phyloP scores from a whole-genome alignment of 2,888 invertebrate genomes.

The Lacanobia oleracea region DNA sequence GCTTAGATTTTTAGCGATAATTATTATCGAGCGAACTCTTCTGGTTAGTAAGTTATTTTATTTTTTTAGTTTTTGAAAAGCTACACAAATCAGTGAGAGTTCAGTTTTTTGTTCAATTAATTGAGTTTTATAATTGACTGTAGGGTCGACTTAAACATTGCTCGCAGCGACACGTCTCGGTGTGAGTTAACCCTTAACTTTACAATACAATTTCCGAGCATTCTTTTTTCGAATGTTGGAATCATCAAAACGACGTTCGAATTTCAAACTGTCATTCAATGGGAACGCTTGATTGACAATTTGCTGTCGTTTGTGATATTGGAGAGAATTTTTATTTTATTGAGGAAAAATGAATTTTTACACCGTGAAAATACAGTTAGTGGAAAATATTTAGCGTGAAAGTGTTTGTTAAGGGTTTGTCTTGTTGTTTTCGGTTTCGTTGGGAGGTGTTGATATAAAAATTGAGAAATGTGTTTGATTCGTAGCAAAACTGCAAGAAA shows the following conservation, averaged over 20 bases:
- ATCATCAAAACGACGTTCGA: conserved; percentile 53
- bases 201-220: conserved; percentile 16
- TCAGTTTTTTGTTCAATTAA: background rate
- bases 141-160: background rate
- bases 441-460: background rate
- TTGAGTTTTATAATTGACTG: background rate
- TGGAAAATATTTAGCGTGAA: background rate
- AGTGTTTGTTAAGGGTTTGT: conserved; percentile 3
- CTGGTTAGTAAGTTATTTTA: background rate
- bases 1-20: background rate
- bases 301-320: conserved; percentile 46
- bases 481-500: conserved; percentile 33
- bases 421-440: background rate
- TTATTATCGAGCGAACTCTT: background rate
- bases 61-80: background rate
- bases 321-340: conserved; percentile 32
- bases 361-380: conserved; percentile 8
- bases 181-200: conserved; percentile 10
- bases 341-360: conserved; percentile 20
- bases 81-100: background rate
- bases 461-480: conserved; percentile 42
- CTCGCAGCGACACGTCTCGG: background rate
- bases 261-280: conserved; percentile 54
- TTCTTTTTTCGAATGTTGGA: conserved; percentile 31
- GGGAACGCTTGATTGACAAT: conserved; percentile 52